Conservation (phyloP, 2,888 invertebrate genomes). For the Polymixis flavicincta region DNA sequence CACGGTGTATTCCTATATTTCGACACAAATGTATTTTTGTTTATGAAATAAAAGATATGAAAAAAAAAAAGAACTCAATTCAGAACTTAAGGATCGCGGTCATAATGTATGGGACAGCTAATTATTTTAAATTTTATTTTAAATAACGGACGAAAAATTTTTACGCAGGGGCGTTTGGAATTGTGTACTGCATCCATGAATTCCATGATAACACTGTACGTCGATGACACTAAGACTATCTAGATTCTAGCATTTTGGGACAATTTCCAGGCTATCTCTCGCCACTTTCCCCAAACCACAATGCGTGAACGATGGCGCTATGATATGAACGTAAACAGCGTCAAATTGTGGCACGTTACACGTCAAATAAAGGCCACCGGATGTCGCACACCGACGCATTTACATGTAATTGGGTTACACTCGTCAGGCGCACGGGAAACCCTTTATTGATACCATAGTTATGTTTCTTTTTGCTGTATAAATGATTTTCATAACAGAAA, state of each 20-base stretch:
- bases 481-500: not conserved
- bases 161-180: too few relatives aligned
- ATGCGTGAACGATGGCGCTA: constrained; percentile 54
- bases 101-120: too few relatives aligned
- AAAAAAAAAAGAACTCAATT: too few relatives aligned
- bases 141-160: too few relatives aligned
- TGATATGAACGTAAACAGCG: constrained; percentile 59
- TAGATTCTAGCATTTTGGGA: not conserved
- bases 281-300: not conserved
- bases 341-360: constrained; percentile 59
- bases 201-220: too few relatives aligned
- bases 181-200: too few relatives aligned
- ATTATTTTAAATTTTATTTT: too few relatives aligned
- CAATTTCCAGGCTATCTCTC: not conserved
- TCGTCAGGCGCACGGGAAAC: constrained; percentile 25
- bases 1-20: too few relatives aligned
- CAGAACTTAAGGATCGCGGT: too few relatives aligned
- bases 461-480: not conserved
- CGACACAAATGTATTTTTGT: too few relatives aligned
- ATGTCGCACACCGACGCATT: constrained; percentile 49
- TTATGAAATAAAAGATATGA: too few relatives aligned
- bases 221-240: not conserved
- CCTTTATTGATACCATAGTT: constrained; percentile 18
- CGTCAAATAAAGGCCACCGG: constrained; percentile 56
- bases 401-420: constrained; percentile 61